These are phyloP conservation scores for Octopus sinensis DNA, from an alignment of 1,140 invertebrate species.

Conservation along the genomic window DNA sequence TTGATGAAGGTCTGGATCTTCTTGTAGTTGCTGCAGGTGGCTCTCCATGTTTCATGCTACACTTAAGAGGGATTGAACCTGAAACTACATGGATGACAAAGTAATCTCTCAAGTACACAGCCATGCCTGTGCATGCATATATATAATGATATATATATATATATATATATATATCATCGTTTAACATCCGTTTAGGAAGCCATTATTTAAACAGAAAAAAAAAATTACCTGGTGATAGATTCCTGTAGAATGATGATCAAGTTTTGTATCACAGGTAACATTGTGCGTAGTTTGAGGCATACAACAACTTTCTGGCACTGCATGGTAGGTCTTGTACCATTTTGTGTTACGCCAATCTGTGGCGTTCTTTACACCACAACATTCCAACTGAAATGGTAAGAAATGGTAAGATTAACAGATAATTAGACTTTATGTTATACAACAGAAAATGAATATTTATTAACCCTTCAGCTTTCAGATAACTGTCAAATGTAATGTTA, in stretches of 20 bases:
- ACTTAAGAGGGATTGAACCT: no score
- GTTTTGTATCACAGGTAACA: background rate
- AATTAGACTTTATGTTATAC: background rate
- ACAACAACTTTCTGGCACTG: conserved; percentile 46
- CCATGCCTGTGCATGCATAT: background rate
- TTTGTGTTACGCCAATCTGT: conserved; percentile 41
- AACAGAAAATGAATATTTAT: background rate
- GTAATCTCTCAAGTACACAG: no score
- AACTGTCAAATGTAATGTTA: background rate
- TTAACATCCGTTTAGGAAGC: background rate
- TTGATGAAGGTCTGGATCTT: no score
- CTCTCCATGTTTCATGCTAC: no score
- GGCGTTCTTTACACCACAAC: conserved; percentile 49
- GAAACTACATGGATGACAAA: no score
- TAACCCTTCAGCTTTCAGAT: background rate
- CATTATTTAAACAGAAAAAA: background rate
- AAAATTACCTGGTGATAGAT: background rate
- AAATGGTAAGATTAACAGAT: background rate
- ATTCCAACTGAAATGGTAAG: conserved; percentile 39
- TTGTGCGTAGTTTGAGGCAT: background rate
- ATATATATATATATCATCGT: background rate
- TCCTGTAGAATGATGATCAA: background rate
- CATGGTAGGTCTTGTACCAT: conserved; percentile 30
- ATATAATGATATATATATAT: background rate
- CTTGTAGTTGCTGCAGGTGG: no score